A percentile compares a stretch with the other conserved stretches of the same genome.
phyloP scores from a whole-genome alignment of 2,113 vertebrate genomes.

The Mormoops blainvillei region DNA sequence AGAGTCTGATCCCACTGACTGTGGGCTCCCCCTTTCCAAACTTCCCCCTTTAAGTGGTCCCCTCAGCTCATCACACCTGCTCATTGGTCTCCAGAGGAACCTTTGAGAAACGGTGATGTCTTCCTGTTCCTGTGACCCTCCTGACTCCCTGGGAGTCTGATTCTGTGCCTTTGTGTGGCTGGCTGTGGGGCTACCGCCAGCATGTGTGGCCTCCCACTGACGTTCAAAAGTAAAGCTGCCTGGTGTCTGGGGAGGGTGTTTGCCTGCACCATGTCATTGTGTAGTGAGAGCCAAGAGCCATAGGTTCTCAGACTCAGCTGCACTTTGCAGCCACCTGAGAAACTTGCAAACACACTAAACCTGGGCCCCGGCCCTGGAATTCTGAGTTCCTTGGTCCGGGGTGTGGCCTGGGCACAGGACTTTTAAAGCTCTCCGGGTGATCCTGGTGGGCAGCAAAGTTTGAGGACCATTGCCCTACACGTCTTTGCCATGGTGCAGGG shows the following conservation, averaged over 20 bases:
- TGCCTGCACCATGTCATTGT: background rate
- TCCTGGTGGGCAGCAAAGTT: background rate
- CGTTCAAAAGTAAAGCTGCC: background rate
- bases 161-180: background rate
- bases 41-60: background rate
- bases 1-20: background rate
- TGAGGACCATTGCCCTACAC: background rate
- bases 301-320: background rate
- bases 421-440: background rate
- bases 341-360: background rate
- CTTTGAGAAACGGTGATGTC: background rate
- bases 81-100: background rate
- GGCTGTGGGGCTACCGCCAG: background rate
- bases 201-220: background rate
- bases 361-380: background rate
- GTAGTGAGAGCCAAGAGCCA: background rate
- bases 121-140: background rate
- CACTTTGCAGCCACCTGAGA: background rate
- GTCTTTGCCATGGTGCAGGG: too few relatives aligned
- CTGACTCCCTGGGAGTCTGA: background rate
- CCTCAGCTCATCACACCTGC: background rate
- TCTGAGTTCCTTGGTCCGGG: background rate
- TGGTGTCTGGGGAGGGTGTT: background rate
- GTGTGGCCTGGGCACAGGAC: background rate
- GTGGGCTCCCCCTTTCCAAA: background rate